Conservation (phyloP, 1,140 invertebrate genomes). For the Megalonaias nervosa region DNA sequence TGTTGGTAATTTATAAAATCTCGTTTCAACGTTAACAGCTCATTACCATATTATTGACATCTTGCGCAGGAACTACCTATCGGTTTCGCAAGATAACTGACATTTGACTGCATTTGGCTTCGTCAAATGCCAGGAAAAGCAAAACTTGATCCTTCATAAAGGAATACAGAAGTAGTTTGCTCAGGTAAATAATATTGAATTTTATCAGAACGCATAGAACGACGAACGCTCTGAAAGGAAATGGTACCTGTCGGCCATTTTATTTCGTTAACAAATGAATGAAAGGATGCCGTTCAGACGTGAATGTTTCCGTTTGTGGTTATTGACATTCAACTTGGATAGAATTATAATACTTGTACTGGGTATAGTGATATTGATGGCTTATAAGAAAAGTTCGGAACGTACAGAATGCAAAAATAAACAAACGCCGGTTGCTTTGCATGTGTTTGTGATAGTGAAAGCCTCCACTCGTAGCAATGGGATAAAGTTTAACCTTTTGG, state of each 20-base stretch:
- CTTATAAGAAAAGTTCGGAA: no score
- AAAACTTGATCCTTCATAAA: not conserved
- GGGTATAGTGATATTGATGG: no score
- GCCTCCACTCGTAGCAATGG: no score
- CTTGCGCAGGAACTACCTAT: constrained; percentile 8
- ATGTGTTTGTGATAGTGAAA: no score
- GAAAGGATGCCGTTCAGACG: no score
- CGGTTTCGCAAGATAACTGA: not conserved
- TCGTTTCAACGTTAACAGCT: constrained; percentile 36
- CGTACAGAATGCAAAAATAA: no score
- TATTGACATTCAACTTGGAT: no score
- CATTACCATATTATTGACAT: constrained; percentile 41
- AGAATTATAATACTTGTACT: no score
- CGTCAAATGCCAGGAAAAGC: not conserved
- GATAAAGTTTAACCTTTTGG: no score
- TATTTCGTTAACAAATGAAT: no score
- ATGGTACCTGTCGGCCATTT: not conserved
- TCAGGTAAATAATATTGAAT: not conserved
- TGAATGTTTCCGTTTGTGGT: no score
- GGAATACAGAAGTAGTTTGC: not conserved
- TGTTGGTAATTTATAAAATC: constrained; percentile 13
- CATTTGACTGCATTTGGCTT: not conserved
- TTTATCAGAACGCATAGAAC: not conserved
- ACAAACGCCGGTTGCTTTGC: no score
- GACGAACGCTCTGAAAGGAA: constrained; percentile 1